phyloP scores from a whole-genome alignment of 1,140 invertebrate species.

The Drosophila kohkoa region DNA sequence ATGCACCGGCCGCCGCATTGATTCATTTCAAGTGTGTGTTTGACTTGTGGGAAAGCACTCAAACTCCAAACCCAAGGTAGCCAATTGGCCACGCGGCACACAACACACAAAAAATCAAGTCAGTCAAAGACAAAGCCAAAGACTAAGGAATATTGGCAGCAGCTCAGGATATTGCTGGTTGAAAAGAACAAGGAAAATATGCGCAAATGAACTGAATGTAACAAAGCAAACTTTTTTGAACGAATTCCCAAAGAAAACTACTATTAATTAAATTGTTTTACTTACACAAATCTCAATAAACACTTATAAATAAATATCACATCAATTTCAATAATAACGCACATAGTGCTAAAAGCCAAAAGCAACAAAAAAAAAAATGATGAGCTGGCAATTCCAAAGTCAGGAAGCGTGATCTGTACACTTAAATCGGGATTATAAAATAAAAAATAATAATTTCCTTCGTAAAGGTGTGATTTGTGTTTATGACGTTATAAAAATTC shows the following conservation, averaged over 20 bases:
- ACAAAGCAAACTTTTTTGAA: neutral
- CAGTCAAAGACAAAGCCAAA: neutral
- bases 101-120: constrained; percentile 1
- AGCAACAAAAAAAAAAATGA: constrained; percentile 7
- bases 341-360: neutral
- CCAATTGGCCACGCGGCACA: constrained; percentile 33
- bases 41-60: constrained; percentile 66
- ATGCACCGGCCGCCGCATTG: constrained; percentile 50
- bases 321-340: neutral
- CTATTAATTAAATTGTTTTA: no score
- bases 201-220: neutral
- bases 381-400: neutral
- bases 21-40: constrained; percentile 59
- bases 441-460: constrained; percentile 14
- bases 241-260: neutral
- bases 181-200: neutral
- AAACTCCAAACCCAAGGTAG: constrained; percentile 16
- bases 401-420: neutral
- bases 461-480: constrained; percentile 33
- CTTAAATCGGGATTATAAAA: constrained; percentile 11
- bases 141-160: neutral
- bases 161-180: constrained; percentile 19
- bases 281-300: neutral
- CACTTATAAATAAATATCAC: neutral
- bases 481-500: constrained; percentile 17